Evolutionary conservation across 1,140 invertebrate species (phyloP), one percentile per base, ranked within the genome.

Genomic region (Physella acuta): DNA sequence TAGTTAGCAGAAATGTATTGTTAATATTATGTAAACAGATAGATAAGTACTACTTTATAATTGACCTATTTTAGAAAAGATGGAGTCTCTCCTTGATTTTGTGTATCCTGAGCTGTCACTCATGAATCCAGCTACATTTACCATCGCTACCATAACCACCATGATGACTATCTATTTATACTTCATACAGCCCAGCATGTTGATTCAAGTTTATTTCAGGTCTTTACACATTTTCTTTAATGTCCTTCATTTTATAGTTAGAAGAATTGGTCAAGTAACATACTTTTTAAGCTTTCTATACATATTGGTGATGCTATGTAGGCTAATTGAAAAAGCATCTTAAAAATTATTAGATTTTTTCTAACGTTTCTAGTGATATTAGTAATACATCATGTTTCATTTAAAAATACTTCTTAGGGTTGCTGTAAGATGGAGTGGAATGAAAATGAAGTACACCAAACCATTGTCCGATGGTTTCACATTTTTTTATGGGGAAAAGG

Each of bases 401-500:
- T 14, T n/a, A 11, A 49, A n/a, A n/a, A 49, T 11, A 11, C 11
- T 11, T 66, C 24, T 28, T 44, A 73, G 74, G 65, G 67, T 79
- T 34, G 70, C 76, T 36, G 79, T 81, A 2, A 65, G 69, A 20
- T 71, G 68, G 59, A 79, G 79, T 76, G 79, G 79, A 28, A 78
- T 81, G 77, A 76, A 61, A 17, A 67, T 79, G 11, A 79, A 78
- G 55, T 76, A 69, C 62, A 62, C 74, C 30, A 71, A 65, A n/a
- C 44, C 76, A 20, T 44, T 49, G 49, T 70, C 72, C n/a, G 73
- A 72, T 20, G 52, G 71, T 11, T 73, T 67, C 17, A 71, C 34
- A 20, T 73, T 77, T 30, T 76, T 74, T 62, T 81, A 80, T 69
- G 80, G 77, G 17, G 78, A 81, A 66, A 79, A 73, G 65, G 78